These are phyloP conservation scores for Apamea crenata DNA, from an alignment of 2,888 invertebrate genomes.

Conservation along the genomic window DNA sequence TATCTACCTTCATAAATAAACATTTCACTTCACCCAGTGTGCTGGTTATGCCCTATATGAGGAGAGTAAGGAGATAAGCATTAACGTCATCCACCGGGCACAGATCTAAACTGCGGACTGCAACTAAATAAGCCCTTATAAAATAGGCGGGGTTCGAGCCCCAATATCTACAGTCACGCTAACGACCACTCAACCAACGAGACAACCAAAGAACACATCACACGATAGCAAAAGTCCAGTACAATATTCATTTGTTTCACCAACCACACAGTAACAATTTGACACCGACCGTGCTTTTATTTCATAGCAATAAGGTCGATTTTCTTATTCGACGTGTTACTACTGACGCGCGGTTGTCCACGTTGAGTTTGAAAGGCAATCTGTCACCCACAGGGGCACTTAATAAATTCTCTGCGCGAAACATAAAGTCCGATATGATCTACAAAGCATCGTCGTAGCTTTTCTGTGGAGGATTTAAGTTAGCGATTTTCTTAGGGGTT, in stretches of 20 bases:
- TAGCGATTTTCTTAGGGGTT: slow-evolving; percentile 8
- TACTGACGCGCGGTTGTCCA: slow-evolving; percentile 46
- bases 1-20: no score
- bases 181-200: neutral
- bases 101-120: no score
- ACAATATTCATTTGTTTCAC: slow-evolving; percentile 30
- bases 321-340: neutral
- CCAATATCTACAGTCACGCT: neutral
- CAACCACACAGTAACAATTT: slow-evolving; percentile 4
- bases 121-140: no score
- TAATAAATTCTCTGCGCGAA: slow-evolving; percentile 66
- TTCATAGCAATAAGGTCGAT: slow-evolving; percentile 5
- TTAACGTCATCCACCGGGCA: no score
- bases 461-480: slow-evolving; percentile 36
- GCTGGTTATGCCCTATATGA: no score
- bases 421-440: slow-evolving; percentile 64
- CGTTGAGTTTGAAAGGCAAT: slow-evolving; percentile 55
- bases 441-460: slow-evolving; percentile 57
- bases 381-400: slow-evolving; percentile 59
- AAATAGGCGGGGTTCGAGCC: no score
- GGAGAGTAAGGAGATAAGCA: no score
- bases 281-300: neutral
- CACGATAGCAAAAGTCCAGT: no score
- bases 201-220: neutral
- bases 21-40: no score